Evolutionary conservation across 2,797 vertebrate genomes (phyloP).

Genomic region (Salarias fasciatus): DNA sequence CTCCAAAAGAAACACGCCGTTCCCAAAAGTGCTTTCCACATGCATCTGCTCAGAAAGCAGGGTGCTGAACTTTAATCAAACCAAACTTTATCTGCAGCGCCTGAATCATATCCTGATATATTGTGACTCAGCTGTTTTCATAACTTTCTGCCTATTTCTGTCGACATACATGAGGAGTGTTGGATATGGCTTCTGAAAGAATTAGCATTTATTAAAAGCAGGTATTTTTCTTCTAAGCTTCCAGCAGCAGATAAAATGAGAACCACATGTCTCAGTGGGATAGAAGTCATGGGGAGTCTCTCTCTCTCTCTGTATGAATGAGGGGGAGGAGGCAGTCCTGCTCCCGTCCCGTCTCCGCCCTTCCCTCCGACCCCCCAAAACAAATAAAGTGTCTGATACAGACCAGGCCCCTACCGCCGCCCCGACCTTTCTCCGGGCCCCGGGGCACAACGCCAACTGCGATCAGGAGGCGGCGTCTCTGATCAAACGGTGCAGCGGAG

Average conservation of each 20-base stretch:
- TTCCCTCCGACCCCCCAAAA: constrained; percentile 64
- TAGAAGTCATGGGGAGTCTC: constrained; percentile 41
- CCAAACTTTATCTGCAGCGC: too few species aligned
- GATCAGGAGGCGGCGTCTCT: constrained; percentile 65
- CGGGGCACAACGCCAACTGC: constrained; percentile 66
- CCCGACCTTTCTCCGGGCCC: constrained; percentile 67
- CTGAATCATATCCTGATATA: not conserved
- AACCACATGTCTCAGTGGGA: constrained; percentile 70
- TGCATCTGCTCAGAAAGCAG: not conserved
- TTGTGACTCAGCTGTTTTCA: not conserved
- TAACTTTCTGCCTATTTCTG: not conserved
- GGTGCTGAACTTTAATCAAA: too few species aligned
- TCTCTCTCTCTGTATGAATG: constrained; percentile 50
- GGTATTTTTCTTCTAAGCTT: constrained; percentile 42
- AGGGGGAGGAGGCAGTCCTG: constrained; percentile 43
- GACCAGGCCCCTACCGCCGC: constrained; percentile 64
- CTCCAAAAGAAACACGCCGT: not conserved
- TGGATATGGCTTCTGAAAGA: constrained; percentile 21
- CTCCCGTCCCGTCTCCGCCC: constrained; percentile 31
- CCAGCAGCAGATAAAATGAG: constrained; percentile 55
- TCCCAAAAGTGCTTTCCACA: not conserved
- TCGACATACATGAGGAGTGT: not conserved
- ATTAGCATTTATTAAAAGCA: constrained; percentile 30
- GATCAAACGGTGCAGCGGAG: constrained; percentile 68
- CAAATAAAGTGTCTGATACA: constrained; percentile 77